Percentiles rank a stretch among this genome's conserved stretches.
Evolutionary conservation across 2,888 invertebrate genomes (phyloP).

Genomic region (Penaeus monodon): DNA sequence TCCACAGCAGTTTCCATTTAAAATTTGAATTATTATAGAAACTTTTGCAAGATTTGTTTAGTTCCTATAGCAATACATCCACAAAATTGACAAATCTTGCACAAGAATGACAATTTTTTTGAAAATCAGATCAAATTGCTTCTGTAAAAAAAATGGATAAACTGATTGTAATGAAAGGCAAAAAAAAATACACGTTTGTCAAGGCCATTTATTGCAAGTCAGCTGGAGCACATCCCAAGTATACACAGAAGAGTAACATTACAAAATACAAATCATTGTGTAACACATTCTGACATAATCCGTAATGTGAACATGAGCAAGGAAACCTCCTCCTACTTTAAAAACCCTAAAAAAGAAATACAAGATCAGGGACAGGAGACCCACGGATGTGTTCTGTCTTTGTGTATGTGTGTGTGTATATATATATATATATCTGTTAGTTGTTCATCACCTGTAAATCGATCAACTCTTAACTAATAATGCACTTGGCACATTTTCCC

Average conservation of each 20-base stretch:
- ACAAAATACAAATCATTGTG: not conserved
- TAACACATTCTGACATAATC: constrained; percentile 11
- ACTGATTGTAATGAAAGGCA: not conserved
- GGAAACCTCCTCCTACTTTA: not conserved
- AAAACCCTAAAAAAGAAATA: too few species aligned
- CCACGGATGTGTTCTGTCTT: too few species aligned
- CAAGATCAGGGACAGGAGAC: too few species aligned
- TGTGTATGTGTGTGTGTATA: not conserved
- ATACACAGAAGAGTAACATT: constrained; percentile 22
- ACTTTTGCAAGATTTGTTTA: too few species aligned
- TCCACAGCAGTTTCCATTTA: too few species aligned
- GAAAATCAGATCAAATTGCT: not conserved
- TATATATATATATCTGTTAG: constrained; percentile 9
- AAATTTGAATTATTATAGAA: too few species aligned
- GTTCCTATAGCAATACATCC: too few species aligned
- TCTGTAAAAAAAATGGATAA: not conserved
- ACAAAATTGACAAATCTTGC: too few species aligned
- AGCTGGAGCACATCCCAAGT: constrained; percentile 48
- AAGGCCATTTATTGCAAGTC: constrained; percentile 61
- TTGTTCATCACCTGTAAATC: constrained; percentile 5
- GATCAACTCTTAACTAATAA: constrained; percentile 18
- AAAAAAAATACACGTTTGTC: constrained; percentile 23
- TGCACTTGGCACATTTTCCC: constrained; percentile 54
- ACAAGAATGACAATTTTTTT: too few species aligned
- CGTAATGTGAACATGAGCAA: constrained; percentile 16